Conservation (phyloP, 2,113 vertebrate genomes). For the Colossoma macropomum region DNA sequence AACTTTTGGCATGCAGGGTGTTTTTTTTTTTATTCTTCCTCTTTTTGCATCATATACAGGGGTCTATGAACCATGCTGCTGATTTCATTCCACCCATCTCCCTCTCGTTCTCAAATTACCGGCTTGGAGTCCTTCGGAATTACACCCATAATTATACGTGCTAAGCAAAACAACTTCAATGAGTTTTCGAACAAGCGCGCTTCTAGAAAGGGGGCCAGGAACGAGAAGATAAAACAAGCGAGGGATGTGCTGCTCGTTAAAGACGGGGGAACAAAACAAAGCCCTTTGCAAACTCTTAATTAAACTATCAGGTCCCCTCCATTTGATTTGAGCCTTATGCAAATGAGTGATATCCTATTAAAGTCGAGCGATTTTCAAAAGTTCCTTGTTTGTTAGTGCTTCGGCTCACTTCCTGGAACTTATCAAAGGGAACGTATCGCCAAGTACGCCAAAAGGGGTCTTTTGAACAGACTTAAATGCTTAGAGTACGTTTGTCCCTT, state of each 20-base stretch:
- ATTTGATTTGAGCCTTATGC: slow-evolving; percentile 46
- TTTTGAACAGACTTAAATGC: neutral
- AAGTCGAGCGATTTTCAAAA: neutral
- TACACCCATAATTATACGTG: slow-evolving; percentile 20
- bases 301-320: slow-evolving; percentile 54
- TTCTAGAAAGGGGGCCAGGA: slow-evolving; percentile 51
- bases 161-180: slow-evolving; percentile 28
- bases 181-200: neutral
- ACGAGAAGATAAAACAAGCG: slow-evolving; percentile 15
- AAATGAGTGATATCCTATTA: slow-evolving; percentile 43
- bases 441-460: neutral
- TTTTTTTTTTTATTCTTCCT: neutral
- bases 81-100: slow-evolving; percentile 5
- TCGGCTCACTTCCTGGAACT: neutral
- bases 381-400: slow-evolving; percentile 1
- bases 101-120: neutral
- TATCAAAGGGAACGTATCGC: slow-evolving; percentile 1
- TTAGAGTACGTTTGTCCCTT: neutral
- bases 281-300: slow-evolving; percentile 53
- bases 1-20: neutral
- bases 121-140: neutral
- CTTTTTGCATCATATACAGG: neutral
- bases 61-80: neutral
- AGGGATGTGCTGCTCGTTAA: slow-evolving; percentile 61
- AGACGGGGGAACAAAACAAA: slow-evolving; percentile 51